These are phyloP conservation scores for Drosophila littoralis DNA, from an alignment of 1,140 invertebrate genomes.

Conservation along the genomic window DNA sequence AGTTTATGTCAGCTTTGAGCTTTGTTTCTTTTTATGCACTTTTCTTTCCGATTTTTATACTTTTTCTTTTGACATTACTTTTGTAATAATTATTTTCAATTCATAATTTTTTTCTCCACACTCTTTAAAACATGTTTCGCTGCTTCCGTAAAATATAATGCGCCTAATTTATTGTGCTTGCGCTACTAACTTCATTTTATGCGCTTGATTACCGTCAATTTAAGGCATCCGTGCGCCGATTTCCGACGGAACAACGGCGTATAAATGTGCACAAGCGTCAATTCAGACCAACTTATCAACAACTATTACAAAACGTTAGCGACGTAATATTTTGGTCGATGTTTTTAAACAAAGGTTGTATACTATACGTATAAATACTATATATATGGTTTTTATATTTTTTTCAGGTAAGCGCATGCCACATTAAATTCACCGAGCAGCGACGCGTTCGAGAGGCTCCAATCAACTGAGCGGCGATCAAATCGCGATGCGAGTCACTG, in stretches of 20 bases:
- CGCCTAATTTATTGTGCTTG: slow-evolving; percentile 3
- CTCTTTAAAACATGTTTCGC: slow-evolving; percentile 7
- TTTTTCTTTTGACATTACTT: not conserved
- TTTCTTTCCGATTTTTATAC: not conserved
- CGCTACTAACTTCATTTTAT: slow-evolving; percentile 18
- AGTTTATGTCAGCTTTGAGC: not conserved
- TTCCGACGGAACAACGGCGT: slow-evolving; percentile 19
- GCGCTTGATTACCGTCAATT: slow-evolving; percentile 46
- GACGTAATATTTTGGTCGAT: slow-evolving; percentile 6
- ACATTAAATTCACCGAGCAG: slow-evolving; percentile 55
- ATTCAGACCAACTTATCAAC: slow-evolving; percentile 1
- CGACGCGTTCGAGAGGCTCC: slow-evolving; percentile 72
- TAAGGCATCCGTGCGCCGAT: slow-evolving; percentile 20
- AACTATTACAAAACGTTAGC: slow-evolving; percentile 2
- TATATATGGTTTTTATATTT: slow-evolving; percentile 25
- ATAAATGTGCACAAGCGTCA: not conserved
- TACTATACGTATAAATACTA: slow-evolving; percentile 29
- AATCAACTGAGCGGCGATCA: slow-evolving; percentile 81
- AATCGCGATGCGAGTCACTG: slow-evolving; percentile 51
- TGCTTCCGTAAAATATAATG: slow-evolving; percentile 23
- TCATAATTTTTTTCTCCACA: not conserved
- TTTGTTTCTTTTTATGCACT: not conserved
- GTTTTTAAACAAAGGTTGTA: slow-evolving; percentile 3
- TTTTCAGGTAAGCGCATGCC: slow-evolving; percentile 36
- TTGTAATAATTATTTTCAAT: not conserved